Conservation (phyloP, 1,140 invertebrate genomes). For the Drosophila hydei region DNA sequence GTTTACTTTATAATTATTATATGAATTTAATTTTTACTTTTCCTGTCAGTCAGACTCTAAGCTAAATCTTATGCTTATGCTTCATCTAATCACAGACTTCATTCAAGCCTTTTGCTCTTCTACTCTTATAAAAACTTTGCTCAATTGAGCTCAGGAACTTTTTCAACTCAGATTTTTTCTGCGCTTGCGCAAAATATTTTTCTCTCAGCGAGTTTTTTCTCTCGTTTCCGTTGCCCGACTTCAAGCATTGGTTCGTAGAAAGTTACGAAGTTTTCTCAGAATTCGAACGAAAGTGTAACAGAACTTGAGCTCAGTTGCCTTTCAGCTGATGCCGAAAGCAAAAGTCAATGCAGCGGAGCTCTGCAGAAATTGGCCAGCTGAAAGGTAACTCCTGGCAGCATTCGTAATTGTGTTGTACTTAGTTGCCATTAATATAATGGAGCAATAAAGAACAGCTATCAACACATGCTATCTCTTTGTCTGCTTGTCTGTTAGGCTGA, state of each 20-base stretch:
- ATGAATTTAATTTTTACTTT: neutral
- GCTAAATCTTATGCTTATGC: too few relatives aligned
- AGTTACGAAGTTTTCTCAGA: neutral
- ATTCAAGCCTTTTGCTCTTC: neutral
- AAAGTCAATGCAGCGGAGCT: conserved; percentile 24
- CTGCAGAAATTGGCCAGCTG: neutral
- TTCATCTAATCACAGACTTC: neutral
- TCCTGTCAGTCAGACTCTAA: neutral
- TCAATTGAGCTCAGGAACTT: neutral
- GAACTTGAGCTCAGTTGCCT: conserved; percentile 48
- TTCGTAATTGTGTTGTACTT: conserved; percentile 12
- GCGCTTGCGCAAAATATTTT: conserved; percentile 21
- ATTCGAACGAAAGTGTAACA: conserved; percentile 35
- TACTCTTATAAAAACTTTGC: conserved; percentile 16
- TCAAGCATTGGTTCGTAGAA: conserved; percentile 14
- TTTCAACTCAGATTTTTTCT: conserved; percentile 2
- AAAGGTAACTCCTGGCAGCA: neutral
- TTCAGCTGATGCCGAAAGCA: conserved; percentile 60
- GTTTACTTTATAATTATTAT: too few relatives aligned
- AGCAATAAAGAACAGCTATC: conserved; percentile 7
- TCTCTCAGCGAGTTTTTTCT: neutral
- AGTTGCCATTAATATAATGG: conserved; percentile 62
- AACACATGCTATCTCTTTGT: conserved; percentile 5
- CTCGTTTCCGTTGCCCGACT: conserved; percentile 11
- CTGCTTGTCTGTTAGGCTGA: conserved; percentile 37